Evolutionary conservation across 1,140 invertebrate genomes (phyloP), one percentile per base, ranked within the genome.

Genomic region (Lepidurus apus): DNA sequence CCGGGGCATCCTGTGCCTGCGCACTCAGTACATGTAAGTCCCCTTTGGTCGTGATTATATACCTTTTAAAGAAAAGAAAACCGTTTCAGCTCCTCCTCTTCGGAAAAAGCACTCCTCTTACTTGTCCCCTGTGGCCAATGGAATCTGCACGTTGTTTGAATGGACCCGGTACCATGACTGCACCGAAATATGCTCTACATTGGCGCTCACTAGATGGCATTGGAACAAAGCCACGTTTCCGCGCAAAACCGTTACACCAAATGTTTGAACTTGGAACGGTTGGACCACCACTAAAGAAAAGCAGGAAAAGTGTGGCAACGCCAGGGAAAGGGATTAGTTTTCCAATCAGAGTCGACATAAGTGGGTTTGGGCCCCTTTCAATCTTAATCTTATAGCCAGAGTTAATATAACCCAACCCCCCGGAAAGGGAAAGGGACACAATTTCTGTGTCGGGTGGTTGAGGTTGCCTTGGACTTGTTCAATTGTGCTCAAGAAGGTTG

Each of bases 71-170:
- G 53, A n/a, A 11, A 65, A 65, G 13, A 65, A 65, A 21, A 65
- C 21, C 53, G 21, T 65, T n/a, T 65, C 53, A 17, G 13, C 17
- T 65, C 53, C 53, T 21, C 1, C 13, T 21, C 13, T 21, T 65
- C 3, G 21, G 7, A 47, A 65, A 65, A 65, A 65, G 21, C 26
- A 65, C 4, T 65, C 26, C 4, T 34, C 4, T 34, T 34, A 65
- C 53, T 65, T 65, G 8, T 65, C 53, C 7, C 53, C 53, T 0
- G 53, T 65, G 8, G 53, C n/a, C 21, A 65, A 21, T 7, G 53
- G 53, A 65, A 65, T 65, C 21, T 65, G 53, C 53, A 65, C 53
- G 53, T 65, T 65, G 53, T 65, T 65, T 13, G 53, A 65, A 65
- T 65, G 53, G 21, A 65, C 21, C 13, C 53, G 0, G 53, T 65